Evolutionary conservation across 2,888 invertebrate genomes (phyloP).

Genomic region (Desoria tigrina): DNA sequence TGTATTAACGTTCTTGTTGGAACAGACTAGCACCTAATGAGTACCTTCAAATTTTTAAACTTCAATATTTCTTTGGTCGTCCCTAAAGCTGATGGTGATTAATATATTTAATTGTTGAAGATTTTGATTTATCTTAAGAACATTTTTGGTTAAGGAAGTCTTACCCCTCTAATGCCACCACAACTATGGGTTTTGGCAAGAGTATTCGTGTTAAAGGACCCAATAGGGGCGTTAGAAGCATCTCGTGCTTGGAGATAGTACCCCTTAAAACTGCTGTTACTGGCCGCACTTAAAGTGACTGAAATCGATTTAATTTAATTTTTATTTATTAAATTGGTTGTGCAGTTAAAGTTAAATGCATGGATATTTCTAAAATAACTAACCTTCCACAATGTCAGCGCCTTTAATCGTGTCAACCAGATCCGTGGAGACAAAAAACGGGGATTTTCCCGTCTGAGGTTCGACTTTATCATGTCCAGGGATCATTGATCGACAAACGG

Average conservation of each 20-base stretch:
- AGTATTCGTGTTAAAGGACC: constrained; percentile 41
- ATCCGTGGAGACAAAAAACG: constrained; percentile 29
- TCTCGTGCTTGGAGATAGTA: constrained; percentile 45
- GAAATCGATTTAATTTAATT: constrained; percentile 7
- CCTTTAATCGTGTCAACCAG: constrained; percentile 16
- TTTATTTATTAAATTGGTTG: no score
- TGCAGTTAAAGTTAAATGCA: no score
- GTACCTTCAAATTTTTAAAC: no score
- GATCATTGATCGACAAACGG: constrained; percentile 31
- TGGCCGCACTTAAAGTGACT: constrained; percentile 30
- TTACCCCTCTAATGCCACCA: constrained; percentile 41
- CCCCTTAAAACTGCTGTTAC: constrained; percentile 35
- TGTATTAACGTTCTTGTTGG: no score
- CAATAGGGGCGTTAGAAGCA: constrained; percentile 35
- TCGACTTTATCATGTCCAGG: constrained; percentile 40
- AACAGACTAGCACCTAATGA: no score
- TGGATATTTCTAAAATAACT: no score
- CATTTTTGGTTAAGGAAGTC: constrained; percentile 15
- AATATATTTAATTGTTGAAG: no score
- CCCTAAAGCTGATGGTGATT: no score
- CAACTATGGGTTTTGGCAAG: constrained; percentile 43
- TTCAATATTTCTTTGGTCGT: no score
- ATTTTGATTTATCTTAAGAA: no score
- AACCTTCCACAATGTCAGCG: constrained; percentile 34
- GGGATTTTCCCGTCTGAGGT: constrained; percentile 25